Conservation (phyloP, 2,888 invertebrate species). For the Spilosoma lubricipeda region DNA sequence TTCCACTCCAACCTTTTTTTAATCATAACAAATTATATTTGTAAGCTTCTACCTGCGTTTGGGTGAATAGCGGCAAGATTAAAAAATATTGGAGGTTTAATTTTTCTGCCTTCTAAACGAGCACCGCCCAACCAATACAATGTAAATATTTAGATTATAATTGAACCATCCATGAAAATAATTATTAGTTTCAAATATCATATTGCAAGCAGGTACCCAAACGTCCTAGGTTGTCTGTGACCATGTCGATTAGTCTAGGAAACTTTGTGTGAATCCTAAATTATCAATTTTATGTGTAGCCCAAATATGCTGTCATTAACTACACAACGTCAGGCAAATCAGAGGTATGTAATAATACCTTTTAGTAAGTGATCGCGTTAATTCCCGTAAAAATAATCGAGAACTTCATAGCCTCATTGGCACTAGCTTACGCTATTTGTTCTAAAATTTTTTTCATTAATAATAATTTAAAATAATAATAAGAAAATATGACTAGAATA, state of each 20-base stretch:
- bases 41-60: constrained; percentile 5
- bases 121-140: neutral
- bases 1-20: constrained; percentile 10
- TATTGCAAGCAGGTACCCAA: neutral
- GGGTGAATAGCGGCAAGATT: constrained; percentile 5
- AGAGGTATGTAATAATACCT: too few species aligned
- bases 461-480: too few species aligned
- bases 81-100: constrained; percentile 7
- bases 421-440: too few species aligned
- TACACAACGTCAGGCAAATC: too few species aligned
- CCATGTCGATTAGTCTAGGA: neutral
- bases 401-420: too few species aligned
- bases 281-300: neutral
- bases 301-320: too few species aligned
- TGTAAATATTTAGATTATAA: neutral
- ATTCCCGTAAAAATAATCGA: too few species aligned
- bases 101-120: neutral
- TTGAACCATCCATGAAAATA: neutral
- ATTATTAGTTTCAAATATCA: neutral
- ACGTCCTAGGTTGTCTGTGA: neutral
- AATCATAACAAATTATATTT: constrained; percentile 11
- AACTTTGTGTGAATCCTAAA: neutral
- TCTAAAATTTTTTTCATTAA: too few species aligned
- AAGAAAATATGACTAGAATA: too few species aligned
- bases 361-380: too few species aligned